phyloP scores from a whole-genome alignment of 1,140 invertebrate genomes.

The Paramacrobiotus metropolitanus region DNA sequence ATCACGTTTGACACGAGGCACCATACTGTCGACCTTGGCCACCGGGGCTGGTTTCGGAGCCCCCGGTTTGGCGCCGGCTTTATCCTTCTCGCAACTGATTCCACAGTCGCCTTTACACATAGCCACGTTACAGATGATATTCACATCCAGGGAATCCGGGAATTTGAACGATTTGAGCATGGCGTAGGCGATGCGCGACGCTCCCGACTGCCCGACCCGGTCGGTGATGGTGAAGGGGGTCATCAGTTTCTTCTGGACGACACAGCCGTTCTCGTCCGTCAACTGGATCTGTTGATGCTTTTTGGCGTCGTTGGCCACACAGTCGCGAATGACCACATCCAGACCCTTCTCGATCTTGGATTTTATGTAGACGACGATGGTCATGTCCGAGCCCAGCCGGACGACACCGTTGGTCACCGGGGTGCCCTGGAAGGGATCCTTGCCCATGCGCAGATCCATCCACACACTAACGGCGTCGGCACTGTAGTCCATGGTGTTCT shows the following conservation, averaged over 20 bases:
- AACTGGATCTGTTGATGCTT: slow-evolving; percentile 36
- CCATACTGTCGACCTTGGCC: too few species aligned
- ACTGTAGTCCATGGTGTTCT: slow-evolving; percentile 4
- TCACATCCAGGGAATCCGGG: slow-evolving; percentile 70
- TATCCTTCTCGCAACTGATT: neutral
- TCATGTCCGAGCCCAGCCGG: neutral
- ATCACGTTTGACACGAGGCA: too few species aligned
- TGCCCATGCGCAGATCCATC: slow-evolving; percentile 3
- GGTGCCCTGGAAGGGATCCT: neutral
- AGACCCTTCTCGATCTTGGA: neutral
- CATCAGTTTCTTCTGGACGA: slow-evolving; percentile 75
- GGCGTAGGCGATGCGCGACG: slow-evolving; percentile 48
- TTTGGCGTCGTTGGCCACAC: slow-evolving; percentile 1
- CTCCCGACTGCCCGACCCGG: neutral
- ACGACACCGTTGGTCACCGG: neutral
- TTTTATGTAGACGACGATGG: neutral
- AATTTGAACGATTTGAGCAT: slow-evolving; percentile 91
- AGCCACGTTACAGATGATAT: slow-evolving; percentile 55
- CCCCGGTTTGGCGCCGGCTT: too few species aligned
- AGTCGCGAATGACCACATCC: slow-evolving; percentile 1
- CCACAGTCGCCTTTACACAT: neutral
- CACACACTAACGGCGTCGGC: slow-evolving; percentile 1
- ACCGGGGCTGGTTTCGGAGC: too few species aligned
- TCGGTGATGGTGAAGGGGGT: slow-evolving; percentile 36
- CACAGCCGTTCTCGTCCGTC: slow-evolving; percentile 73